A percentile compares a stretch with the other conserved stretches of the same genome.
These are phyloP conservation scores for Lophotriccus pileatus DNA, from an alignment of 2,797 vertebrate genomes.

Conservation along the genomic window DNA sequence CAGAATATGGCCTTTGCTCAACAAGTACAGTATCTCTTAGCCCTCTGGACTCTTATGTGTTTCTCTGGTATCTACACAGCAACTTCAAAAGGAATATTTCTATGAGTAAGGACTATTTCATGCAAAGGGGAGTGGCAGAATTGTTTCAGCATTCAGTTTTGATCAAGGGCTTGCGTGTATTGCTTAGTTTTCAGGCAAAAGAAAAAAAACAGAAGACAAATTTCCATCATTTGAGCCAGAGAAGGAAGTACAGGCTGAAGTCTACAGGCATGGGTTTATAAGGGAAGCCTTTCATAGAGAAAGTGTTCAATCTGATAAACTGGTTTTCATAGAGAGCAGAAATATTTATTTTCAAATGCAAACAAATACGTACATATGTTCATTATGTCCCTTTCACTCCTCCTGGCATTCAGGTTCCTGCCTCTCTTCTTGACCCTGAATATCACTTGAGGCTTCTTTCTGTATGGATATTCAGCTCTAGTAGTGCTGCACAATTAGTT, in stretches of 20 bases:
- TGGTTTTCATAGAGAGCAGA: not conserved
- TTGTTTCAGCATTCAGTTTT: constrained; percentile 39
- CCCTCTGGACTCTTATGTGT: not conserved
- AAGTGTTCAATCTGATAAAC: not conserved
- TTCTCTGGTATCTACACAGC: constrained; percentile 3
- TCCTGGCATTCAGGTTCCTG: not conserved
- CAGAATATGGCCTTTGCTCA: constrained; percentile 2
- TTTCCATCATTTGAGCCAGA: constrained; percentile 27
- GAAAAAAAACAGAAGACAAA: constrained; percentile 32
- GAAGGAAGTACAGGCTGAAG: not conserved
- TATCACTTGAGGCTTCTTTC: not conserved
- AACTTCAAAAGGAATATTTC: constrained; percentile 41
- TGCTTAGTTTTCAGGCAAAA: constrained; percentile 27
- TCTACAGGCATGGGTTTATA: not conserved
- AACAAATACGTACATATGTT: not conserved
- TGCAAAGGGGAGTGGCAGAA: constrained; percentile 3
- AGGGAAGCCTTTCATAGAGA: not conserved
- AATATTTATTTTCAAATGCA: not conserved
- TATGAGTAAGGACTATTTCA: constrained; percentile 23
- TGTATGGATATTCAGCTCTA: not conserved
- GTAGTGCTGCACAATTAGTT: no score
- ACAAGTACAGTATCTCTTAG: constrained; percentile 2
- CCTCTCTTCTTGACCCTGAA: not conserved
- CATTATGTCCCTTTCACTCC: not conserved
- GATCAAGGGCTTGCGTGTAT: constrained; percentile 37